Base-by-base conservation (phyloP, 2,888 invertebrate species). In the Perdita meconis region DNA sequence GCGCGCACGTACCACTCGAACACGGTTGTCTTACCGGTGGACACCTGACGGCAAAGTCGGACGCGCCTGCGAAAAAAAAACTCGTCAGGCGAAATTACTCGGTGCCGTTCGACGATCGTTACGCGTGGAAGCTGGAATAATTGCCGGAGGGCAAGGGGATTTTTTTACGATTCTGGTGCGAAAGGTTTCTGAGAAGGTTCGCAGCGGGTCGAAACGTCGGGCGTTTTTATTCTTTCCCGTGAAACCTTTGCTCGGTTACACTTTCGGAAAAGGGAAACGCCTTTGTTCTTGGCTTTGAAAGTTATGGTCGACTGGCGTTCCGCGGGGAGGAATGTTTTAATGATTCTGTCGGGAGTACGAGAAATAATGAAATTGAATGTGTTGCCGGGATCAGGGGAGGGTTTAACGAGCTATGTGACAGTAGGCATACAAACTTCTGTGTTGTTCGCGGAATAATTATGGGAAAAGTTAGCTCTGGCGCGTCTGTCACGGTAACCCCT, bases 121-220 rank as follows among this genome's bases (percentile, higher is more conserved):
- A n/a, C 13, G 12, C n/a, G 13, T 13, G 38, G 13, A 66, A 24
- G 57, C 40, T 47, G 77, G 59, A 76, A 76, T 60, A 76, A 75
- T 75, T 55, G 30, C 0, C 13, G 19, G 2, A 12, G 34, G 10
- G 12, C 19, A 30, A 6, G 30, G 30, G 30, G 16, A 10, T 47
- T 38, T 38, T 56, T 26, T 55, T 57, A 57, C 40, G 22, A 24
- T 51, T 51, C 10, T 8, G 2, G 19, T 3, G 36, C 13, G 26
- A 13, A 13, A 24, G 44, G 16, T 10, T 64, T 53, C 44, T 22
- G 16, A 12, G 8, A 10, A 8, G 13, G 34, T 30, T 24, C 12
- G n/a, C 36, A 22, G 36, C 36, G 10, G 16, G 8, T 13, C 22
- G 50, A 38, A 38, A 16, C 38, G 12, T 5, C 5, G 50, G 3